Evolutionary conservation across 2,797 vertebrate genomes (phyloP), one percentile per base, ranked within the genome.

Genomic region (Siniperca obscura): DNA sequence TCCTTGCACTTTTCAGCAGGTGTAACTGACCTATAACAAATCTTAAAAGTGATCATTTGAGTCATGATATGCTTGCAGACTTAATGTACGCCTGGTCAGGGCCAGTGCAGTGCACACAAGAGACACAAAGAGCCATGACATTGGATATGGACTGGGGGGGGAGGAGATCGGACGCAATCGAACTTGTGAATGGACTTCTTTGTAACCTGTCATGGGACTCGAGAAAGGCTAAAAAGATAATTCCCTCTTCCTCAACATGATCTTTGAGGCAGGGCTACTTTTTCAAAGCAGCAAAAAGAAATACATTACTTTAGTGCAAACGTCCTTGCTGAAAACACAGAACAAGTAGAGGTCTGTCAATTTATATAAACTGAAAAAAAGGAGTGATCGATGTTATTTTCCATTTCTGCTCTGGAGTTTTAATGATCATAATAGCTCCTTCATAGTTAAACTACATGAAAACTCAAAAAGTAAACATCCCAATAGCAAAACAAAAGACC

Each of bases 181-280:
- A 80, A 72, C 82, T 75, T 68, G 72, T 95, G 92, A 95, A 96
- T 94, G 87, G 91, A 87, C 86, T 77, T 90, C 94, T 94, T 94
- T 96, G 95, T 94, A 93, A 91, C 86, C 85, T 64, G 91, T 95
- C 94, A 95, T 91, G 90, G 86, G 92, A 94, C 91, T 91, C 80
- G 59, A 91, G 76, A 90, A 90, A 27, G 69, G 84, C 88, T 90
- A 91, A 92, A 92, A 93, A 94, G 87, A 91, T 91, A 84, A 92
- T 91, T 93, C 89, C 78, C 77, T 84, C 82, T 85, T 93, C 90
- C 91, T 90, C 65, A 81, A 89, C 82, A 80, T 73, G 85, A 92
- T 90, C 80, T 87, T 68, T 64, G 72, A 83, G 79, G 81, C 62
- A 68, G 46, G 67, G 64, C 30, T 52, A 13, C 55, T 72, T 84